A percentile compares a stretch with the other conserved stretches of the same genome.
phyloP scores from a whole-genome alignment of 1,140 invertebrate genomes.

The Bradynema listronoti region DNA sequence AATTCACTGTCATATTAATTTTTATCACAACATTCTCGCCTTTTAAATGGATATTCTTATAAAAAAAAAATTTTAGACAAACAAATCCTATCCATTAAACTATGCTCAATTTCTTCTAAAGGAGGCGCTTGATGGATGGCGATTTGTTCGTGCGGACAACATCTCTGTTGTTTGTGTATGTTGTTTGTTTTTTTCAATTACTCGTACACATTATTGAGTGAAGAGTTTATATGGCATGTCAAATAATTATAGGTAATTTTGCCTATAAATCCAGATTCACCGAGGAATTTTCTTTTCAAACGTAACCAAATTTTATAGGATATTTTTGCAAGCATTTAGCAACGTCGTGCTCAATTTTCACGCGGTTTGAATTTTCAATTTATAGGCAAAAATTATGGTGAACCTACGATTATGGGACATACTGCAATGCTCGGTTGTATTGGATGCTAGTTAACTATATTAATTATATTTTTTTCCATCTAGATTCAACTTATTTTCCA shows the following conservation, averaged over 20 bases:
- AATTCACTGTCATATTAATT: not conserved
- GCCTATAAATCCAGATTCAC: not conserved
- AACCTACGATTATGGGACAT: too few relatives aligned
- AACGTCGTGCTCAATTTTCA: not conserved
- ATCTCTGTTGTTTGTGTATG: slow-evolving; percentile 32
- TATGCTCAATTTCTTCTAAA: slow-evolving; percentile 21
- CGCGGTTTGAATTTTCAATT: too few relatives aligned
- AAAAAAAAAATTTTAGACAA: not conserved
- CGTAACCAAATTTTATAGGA: not conserved
- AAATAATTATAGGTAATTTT: not conserved
- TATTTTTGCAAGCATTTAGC: not conserved
- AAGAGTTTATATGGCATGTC: not conserved
- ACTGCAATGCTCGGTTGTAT: too few relatives aligned
- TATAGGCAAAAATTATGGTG: too few relatives aligned
- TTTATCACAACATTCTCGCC: not conserved
- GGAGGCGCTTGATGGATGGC: slow-evolving; percentile 26
- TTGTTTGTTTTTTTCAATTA: not conserved
- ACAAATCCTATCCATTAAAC: slow-evolving; percentile 5
- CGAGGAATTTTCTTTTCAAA: not conserved
- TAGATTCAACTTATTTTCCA: not conserved
- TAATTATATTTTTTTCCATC: not conserved
- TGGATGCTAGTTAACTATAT: too few relatives aligned
- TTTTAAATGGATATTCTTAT: not conserved
- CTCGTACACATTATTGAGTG: too few relatives aligned
- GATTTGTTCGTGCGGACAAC: slow-evolving; percentile 24